Evolutionary conservation across 2,113 vertebrate genomes (phyloP), one percentile per base, ranked within the genome.

Genomic region (Neotoma lepida): DNA sequence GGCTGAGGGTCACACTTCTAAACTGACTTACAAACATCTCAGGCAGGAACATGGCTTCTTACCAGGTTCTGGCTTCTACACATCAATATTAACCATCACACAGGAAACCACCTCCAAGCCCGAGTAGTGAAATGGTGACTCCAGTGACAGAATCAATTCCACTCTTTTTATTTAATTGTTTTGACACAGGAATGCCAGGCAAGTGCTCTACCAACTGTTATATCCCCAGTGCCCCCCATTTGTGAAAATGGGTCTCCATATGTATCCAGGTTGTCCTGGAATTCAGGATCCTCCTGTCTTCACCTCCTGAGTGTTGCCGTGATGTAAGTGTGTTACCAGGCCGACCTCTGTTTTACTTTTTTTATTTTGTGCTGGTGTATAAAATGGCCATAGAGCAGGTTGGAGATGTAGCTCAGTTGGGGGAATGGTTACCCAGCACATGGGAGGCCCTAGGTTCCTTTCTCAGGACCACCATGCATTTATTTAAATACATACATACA

Each of bases 41-140:
- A 0, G 28, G 9, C 7, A 54, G 8, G 41, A 24, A 0, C 28
- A 28, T 2, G 4, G 78, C 20, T 51, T 17, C 26, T 22, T 84
- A 22, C 33, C 26, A 3, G 39, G 54, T 15, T 15, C 2, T n/a
- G 33, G 74, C 1, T 76, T 41, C 9, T 8, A 39, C 6, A 46
- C 26, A 9, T 0, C 18, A 35, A 1, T 1, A 12, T 18, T 5
- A 81, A 66, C 41, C 17, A 17, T 14, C 9, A 0, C 85, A 51
- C 0, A 30, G 51, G 70, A 8, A 84, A 81, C 15, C 14, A 70
- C 68, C 56, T 12, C 1, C 26, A 24, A 54, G 18, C 6, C 33
- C 41, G 66, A 74, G 20, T 22, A 56, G 70, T 41, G 24, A 86
- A 77, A 41, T 2, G 18, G 5, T 33, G 46, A 33, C 49, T 26